Percentiles rank a stretch among this genome's conserved stretches.
Conservation (phyloP, 2,797 vertebrate species). For the Cephalopachus bancanus region DNA sequence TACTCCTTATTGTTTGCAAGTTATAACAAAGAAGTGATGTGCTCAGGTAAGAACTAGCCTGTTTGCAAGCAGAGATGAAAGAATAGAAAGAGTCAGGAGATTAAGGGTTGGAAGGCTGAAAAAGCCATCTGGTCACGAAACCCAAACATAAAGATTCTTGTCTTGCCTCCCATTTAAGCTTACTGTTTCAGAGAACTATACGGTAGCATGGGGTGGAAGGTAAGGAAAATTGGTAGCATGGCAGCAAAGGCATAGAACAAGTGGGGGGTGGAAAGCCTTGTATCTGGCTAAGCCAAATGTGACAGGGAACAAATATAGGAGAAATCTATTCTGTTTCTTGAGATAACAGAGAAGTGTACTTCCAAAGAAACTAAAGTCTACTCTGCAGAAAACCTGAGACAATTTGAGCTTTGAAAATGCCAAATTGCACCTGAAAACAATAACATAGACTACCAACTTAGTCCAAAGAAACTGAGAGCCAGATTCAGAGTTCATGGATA, state of each 20-base stretch:
- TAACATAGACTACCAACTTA: too few species aligned
- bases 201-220: too few species aligned
- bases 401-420: not conserved
- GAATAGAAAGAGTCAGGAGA: not conserved
- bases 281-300: not conserved
- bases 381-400: not conserved
- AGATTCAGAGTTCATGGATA: too few species aligned
- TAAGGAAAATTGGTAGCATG: too few species aligned
- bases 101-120: not conserved
- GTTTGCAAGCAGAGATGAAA: not conserved
- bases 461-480: too few species aligned
- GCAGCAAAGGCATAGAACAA: not conserved
- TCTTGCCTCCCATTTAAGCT: not conserved
- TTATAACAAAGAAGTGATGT: not conserved
- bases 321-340: not conserved
- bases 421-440: too few species aligned
- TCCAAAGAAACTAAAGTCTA: not conserved
- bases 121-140: not conserved
- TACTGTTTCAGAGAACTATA: not conserved
- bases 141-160: not conserved
- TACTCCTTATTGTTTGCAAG: not conserved
- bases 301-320: not conserved
- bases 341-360: not conserved
- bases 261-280: not conserved
- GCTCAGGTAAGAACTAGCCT: not conserved